A percentile compares a stretch with the other conserved stretches of the same genome.
Evolutionary conservation across 2,797 vertebrate species (phyloP).

Genomic region (Poecile montanus): DNA sequence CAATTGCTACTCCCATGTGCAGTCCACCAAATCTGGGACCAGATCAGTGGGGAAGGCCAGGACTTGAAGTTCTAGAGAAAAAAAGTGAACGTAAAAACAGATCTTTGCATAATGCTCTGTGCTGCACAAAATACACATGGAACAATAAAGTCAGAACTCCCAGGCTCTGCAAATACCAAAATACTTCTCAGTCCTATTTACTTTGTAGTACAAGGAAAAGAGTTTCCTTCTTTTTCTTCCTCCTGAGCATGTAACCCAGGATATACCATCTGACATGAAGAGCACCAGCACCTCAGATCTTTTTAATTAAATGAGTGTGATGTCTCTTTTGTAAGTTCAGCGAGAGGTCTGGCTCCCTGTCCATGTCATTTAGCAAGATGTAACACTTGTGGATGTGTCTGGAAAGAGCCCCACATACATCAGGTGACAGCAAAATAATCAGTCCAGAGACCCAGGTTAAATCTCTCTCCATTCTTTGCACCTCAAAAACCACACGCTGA

Average conservation of each 20-base stretch:
- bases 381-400: not conserved
- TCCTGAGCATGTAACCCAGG: not conserved
- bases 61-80: not conserved
- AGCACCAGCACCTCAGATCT: not conserved
- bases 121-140: not conserved
- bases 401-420: not conserved
- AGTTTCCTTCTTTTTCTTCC: not conserved
- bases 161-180: not conserved
- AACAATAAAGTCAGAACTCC: not conserved
- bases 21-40: not conserved
- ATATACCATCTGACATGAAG: fast-evolving
- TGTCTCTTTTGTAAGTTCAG: constrained; percentile 15
- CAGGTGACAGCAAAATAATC: not conserved
- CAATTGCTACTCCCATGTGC: not conserved
- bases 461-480: not conserved
- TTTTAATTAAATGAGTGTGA: not conserved
- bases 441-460: not conserved
- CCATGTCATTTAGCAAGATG: not conserved
- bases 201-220: not conserved
- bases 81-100: not conserved
- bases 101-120: not conserved
- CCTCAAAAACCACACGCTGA: not conserved
- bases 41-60: fast-evolving
- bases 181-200: not conserved
- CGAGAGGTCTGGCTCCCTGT: constrained; percentile 15